phyloP scores from a whole-genome alignment of 2,797 vertebrate genomes.

The Hydrocynus forskahlii region DNA sequence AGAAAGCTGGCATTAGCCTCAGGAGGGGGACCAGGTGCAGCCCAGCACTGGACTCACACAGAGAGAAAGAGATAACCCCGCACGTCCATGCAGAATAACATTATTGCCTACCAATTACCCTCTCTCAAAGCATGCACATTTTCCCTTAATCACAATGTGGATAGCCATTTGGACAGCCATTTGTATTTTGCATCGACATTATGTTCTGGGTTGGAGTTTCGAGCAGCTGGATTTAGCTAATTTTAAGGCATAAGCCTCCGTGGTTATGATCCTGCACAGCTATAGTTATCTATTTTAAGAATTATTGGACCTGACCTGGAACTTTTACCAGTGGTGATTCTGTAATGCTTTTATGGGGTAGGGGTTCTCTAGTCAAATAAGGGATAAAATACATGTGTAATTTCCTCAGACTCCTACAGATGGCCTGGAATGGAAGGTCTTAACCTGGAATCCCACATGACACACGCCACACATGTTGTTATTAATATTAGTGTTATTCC shows the following conservation, averaged over 20 bases:
- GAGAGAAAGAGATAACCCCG: conserved; percentile 30
- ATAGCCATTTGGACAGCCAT: neutral
- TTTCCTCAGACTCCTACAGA: no score
- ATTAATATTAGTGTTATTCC: no score
- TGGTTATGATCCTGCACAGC: neutral
- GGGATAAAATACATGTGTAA: neutral
- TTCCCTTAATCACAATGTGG: neutral
- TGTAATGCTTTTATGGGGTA: neutral
- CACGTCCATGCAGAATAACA: conserved; percentile 28
- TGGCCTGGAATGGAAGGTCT: neutral
- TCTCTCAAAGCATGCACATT: conserved; percentile 6
- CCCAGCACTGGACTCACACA: conserved; percentile 37
- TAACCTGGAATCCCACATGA: neutral
- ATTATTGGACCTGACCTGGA: neutral
- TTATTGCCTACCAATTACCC: conserved; percentile 16
- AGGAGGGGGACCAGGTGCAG: conserved; percentile 59
- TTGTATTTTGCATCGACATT: neutral
- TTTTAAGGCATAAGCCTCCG: neutral
- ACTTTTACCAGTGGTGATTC: neutral
- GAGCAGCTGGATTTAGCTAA: neutral
- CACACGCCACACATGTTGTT: no score
- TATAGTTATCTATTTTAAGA: neutral
- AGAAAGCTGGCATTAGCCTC: conserved; percentile 54
- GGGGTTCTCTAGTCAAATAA: neutral
- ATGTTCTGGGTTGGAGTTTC: neutral